These are phyloP conservation scores for Bombycilla garrulus DNA, from an alignment of 2,113 vertebrate species.

Conservation along the genomic window DNA sequence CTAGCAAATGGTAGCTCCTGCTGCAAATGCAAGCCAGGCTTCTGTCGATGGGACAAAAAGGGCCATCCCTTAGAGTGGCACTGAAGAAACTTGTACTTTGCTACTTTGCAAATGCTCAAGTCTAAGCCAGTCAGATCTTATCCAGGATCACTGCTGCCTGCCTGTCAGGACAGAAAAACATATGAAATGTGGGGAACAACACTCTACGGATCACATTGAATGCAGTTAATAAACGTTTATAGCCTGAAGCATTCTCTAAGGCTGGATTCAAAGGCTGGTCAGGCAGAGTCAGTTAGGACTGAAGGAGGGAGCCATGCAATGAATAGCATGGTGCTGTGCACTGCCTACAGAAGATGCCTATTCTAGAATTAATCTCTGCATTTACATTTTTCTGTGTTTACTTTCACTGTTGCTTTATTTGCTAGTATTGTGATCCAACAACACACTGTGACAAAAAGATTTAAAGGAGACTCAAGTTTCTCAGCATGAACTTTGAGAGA, in stretches of 20 bases:
- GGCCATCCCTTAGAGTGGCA: accelerated
- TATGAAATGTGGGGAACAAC: neutral
- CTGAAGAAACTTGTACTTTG: neutral
- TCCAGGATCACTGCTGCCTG: neutral
- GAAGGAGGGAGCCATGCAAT: neutral
- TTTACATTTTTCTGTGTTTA: neutral
- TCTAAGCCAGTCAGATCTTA: neutral
- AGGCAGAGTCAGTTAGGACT: neutral
- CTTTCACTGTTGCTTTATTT: neutral
- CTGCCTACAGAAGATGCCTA: neutral
- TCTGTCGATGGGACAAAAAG: neutral
- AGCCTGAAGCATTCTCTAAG: neutral
- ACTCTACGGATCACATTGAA: neutral
- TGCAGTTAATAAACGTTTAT: neutral
- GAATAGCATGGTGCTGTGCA: neutral
- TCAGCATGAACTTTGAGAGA: neutral
- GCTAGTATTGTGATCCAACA: neutral
- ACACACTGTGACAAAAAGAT: neutral
- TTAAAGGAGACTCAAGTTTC: neutral
- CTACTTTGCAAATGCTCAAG: neutral
- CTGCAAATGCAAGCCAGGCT: neutral
- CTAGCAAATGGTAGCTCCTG: neutral
- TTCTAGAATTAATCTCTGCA: neutral
- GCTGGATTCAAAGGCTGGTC: neutral
- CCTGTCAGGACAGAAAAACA: neutral